Conservation (phyloP, 2,888 invertebrate species). For the Tachina grossa region DNA sequence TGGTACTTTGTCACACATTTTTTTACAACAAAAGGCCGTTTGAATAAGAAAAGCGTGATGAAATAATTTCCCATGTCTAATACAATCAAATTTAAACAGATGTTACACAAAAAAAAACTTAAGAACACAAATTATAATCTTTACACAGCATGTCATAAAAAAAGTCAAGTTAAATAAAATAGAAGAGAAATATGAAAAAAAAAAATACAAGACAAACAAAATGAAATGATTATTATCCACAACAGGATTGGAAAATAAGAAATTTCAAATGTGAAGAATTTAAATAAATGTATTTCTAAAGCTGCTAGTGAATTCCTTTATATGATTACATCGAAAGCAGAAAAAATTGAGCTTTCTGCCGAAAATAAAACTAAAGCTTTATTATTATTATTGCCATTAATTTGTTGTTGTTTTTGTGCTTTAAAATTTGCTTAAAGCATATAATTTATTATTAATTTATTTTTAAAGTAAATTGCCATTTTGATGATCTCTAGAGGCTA, state of each 20-base stretch:
- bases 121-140: constrained; percentile 28
- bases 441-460: no score
- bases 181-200: neutral
- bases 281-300: no score
- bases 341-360: no score
- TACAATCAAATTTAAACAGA: constrained; percentile 39
- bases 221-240: constrained; percentile 26
- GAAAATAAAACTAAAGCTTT: no score
- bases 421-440: no score
- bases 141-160: constrained; percentile 49
- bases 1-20: constrained; percentile 22
- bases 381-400: no score
- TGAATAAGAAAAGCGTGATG: constrained; percentile 30
- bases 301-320: no score
- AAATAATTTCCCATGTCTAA: constrained; percentile 44
- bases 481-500: no score
- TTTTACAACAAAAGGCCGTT: constrained; percentile 11
- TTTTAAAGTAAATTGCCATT: no score
- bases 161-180: constrained; percentile 13
- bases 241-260: neutral
- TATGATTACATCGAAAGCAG: no score
- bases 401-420: no score
- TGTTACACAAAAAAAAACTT: neutral
- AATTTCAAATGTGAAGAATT: no score
- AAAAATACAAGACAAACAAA: constrained; percentile 10